Evolutionary conservation across 2,888 invertebrate genomes (phyloP).

Genomic region (Matsumyia berberina): DNA sequence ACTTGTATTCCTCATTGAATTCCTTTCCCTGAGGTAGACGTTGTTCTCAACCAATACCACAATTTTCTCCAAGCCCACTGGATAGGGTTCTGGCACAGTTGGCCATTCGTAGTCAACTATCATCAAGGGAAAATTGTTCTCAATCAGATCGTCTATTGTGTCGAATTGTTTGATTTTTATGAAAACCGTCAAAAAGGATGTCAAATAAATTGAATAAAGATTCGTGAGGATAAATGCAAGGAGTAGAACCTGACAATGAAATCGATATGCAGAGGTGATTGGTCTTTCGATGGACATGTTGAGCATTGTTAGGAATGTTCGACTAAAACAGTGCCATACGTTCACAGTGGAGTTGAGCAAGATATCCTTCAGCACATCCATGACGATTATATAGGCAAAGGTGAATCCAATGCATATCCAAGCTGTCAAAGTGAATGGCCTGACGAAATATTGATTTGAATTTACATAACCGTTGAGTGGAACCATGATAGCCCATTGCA

Average conservation of each 20-base stretch:
- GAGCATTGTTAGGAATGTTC: conserved; percentile 31
- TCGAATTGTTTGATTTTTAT: conserved; percentile 54
- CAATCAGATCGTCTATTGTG: conserved; percentile 36
- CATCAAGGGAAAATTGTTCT: conserved; percentile 30
- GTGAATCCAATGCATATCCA: conserved; percentile 38
- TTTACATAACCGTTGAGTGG: conserved; percentile 34
- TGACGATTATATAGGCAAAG: conserved; percentile 36
- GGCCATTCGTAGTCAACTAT: conserved; percentile 6
- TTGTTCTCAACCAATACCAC: neutral
- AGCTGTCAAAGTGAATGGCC: conserved; percentile 26
- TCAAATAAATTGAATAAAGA: conserved; percentile 40
- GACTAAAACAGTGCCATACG: conserved; percentile 36
- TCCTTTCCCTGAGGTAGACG: neutral
- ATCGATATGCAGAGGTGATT: conserved; percentile 29
- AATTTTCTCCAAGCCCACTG: neutral
- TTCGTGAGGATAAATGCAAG: conserved; percentile 43
- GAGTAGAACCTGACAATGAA: conserved; percentile 35
- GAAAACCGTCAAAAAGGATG: conserved; percentile 59
- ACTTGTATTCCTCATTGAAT: conserved; percentile 23
- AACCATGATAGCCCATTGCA: conserved; percentile 26
- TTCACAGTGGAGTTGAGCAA: neutral
- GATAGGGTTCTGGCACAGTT: too few species aligned
- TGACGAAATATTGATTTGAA: conserved; percentile 44
- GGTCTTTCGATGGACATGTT: neutral
- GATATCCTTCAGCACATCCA: conserved; percentile 32